phyloP scores from a whole-genome alignment of 2,113 vertebrate genomes.

The Nycticebus coucang region DNA sequence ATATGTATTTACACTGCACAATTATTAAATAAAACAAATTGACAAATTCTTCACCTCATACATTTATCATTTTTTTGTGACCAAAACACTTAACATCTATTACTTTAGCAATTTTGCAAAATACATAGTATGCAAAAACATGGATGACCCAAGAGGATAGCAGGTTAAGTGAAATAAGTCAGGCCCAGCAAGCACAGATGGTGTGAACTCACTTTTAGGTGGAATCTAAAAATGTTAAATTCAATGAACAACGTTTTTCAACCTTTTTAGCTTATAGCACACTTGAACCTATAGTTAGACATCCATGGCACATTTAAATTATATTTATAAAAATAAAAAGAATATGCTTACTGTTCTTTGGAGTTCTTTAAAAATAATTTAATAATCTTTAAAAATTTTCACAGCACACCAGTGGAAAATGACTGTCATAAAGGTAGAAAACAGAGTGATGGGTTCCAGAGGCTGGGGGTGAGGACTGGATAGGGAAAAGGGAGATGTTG shows the following conservation, averaged over 20 bases:
- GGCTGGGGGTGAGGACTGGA: neutral
- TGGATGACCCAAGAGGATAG: neutral
- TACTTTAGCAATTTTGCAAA: neutral
- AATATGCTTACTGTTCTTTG: too few relatives aligned
- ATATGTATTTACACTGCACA: neutral
- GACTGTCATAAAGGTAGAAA: too few relatives aligned
- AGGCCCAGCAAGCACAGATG: neutral
- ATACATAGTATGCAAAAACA: neutral
- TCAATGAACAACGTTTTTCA: too few relatives aligned
- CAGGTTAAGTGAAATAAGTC: neutral
- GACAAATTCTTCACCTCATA: neutral
- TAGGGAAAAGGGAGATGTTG: neutral
- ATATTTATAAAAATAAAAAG: too few relatives aligned
- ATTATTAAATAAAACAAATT: neutral
- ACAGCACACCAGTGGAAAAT: too few relatives aligned
- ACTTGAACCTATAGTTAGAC: too few relatives aligned
- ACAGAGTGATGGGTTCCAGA: neutral
- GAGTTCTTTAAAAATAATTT: too few relatives aligned
- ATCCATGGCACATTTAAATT: too few relatives aligned
- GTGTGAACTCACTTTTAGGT: neutral
- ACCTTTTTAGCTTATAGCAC: too few relatives aligned
- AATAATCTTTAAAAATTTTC: too few relatives aligned
- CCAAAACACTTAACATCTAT: neutral
- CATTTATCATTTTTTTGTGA: neutral
- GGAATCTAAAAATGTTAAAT: neutral